phyloP scores from a whole-genome alignment of 2,888 invertebrate genomes.

The Didymodactylos carnosus region DNA sequence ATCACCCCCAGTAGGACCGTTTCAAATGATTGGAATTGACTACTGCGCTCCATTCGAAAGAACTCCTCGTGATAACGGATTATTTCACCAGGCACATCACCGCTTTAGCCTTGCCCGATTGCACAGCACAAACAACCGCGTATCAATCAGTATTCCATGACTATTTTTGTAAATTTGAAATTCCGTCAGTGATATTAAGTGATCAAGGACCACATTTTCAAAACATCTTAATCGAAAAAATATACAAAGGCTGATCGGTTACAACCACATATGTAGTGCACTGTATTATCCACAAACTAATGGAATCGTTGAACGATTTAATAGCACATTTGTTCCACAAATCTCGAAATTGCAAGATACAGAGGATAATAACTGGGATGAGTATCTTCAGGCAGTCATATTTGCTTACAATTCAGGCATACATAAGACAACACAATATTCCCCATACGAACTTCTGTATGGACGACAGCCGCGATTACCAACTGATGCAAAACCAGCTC shows the following conservation, averaged over 20 bases:
- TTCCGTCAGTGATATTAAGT: not conserved
- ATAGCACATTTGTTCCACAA: not conserved
- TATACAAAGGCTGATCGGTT: not conserved
- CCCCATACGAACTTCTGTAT: not conserved
- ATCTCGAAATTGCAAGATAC: not conserved
- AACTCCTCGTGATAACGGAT: too few relatives aligned
- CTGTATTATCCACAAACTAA: not conserved
- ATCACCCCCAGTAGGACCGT: not conserved
- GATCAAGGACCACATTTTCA: not conserved
- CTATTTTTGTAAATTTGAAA: not conserved
- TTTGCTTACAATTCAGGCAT: not conserved
- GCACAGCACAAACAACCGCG: not conserved
- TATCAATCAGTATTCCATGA: not conserved
- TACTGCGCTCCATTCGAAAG: too few relatives aligned
- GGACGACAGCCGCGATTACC: not conserved
- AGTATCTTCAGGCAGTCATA: too few relatives aligned
- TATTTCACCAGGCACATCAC: not conserved
- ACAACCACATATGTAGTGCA: not conserved
- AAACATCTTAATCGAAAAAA: not conserved
- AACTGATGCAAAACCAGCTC: not conserved
- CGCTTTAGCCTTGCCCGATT: not conserved
- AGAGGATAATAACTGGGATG: not conserved
- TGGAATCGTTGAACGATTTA: not conserved
- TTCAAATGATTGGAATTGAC: too few relatives aligned
- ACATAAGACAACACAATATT: not conserved